Percentiles rank a stretch among this genome's conserved stretches.
These are phyloP conservation scores for Leucophora obtusa DNA, from an alignment of 2,888 invertebrate species.

Conservation along the genomic window DNA sequence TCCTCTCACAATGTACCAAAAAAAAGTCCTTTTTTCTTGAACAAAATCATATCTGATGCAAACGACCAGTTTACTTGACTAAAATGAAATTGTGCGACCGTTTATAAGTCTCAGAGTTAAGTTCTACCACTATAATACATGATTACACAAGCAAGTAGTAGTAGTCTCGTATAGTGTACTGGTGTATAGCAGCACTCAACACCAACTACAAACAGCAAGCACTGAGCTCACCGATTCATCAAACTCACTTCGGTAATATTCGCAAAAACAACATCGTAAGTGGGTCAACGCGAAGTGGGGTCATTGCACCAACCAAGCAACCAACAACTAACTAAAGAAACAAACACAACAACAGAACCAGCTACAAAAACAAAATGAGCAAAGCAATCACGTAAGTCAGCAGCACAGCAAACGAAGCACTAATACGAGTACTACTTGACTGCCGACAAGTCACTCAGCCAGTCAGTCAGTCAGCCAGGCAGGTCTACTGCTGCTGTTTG, in stretches of 20 bases:
- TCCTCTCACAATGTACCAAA: not conserved
- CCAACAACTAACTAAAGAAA: conserved; percentile 44
- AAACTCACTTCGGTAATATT: conserved; percentile 72
- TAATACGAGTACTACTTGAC: conserved; percentile 4
- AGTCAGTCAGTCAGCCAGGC: not conserved
- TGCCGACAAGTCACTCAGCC: not conserved
- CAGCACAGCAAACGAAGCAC: conserved; percentile 34
- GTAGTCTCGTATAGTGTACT: not conserved
- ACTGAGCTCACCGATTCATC: conserved; percentile 60
- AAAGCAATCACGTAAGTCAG: conserved; percentile 54
- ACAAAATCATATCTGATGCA: conserved; percentile 37
- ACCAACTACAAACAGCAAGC: conserved; percentile 48
- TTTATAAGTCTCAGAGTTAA: conserved; percentile 18
- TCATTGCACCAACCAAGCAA: conserved; percentile 76
- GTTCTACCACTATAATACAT: conserved; percentile 40
- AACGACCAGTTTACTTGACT: conserved; percentile 38
- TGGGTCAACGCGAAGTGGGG: conserved; percentile 79
- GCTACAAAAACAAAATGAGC: conserved; percentile 52
- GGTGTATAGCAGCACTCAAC: conserved; percentile 18
- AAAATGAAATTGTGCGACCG: conserved; percentile 64
- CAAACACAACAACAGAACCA: conserved; percentile 43
- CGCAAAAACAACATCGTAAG: conserved; percentile 78
- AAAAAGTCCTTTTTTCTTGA: conserved; percentile 9
- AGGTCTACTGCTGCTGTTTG: conserved; percentile 10
- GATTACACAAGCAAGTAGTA: conserved; percentile 56